Base-by-base conservation (phyloP, 2,888 invertebrate genomes). In the Sepioteuthis lessoniana region DNA sequence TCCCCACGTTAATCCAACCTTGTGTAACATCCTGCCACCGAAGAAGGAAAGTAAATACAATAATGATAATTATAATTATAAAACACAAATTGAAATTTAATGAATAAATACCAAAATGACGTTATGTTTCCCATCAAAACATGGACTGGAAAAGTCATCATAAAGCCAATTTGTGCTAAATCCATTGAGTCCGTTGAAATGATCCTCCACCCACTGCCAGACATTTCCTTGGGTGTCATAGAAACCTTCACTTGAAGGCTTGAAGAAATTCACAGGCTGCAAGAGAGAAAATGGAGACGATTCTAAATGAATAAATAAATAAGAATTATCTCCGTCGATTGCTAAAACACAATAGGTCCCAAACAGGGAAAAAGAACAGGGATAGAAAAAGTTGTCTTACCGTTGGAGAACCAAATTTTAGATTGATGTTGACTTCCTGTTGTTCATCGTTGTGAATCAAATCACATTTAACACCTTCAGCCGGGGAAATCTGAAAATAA, bases 141-240 rank as follows among this genome's bases (percentile, higher is more conserved):
- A 96, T 0, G 97, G 97, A 1, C 96, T 94, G 3, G 97, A 97
- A 95, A 97, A 97, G 94, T 97, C 97, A 94, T 97, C 97, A 94
- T 97, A 97, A 19, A 96, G 95, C 94, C 95, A 96, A 95, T 96
- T 96, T 25, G 96, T 96, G 47, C 96, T 93, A 94, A 95, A 96
- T n/a, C 96, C 96, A 47, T 95, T 95, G 47, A 97, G 95, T 19
- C 97, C 97, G 95, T 97, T 97, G 94, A 97, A 97, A 94, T 97
- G 96, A 94, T 97, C 97, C 95, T 97, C 97, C 8, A 95, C 95
- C 97, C 97, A 97, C 94, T 97, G 96, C 97, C 97, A 97, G 0
- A 96, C 96, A 94, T 97, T 97, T 19, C 97, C 97, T 94, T 95
- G 96, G 28, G 96, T 96, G 94, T 97, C 97, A 94, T 96, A 96